Conservation (phyloP, 1,140 invertebrate species). For the Thalassaphorura encarpata region DNA sequence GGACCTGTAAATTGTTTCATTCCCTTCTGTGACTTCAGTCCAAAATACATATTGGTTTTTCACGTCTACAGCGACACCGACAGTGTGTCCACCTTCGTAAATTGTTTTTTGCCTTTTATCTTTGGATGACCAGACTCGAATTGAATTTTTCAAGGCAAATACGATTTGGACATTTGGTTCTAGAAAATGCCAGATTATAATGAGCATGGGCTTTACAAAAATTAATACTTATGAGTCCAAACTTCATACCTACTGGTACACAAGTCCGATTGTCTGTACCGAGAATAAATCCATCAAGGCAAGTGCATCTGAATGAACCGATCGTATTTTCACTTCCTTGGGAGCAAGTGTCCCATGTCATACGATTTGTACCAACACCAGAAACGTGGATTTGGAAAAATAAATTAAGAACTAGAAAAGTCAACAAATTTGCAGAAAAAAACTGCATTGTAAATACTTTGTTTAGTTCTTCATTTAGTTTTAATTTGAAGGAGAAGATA, state of each 20-base stretch:
- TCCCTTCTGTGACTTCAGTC: constrained; percentile 54
- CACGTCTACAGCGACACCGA: constrained; percentile 55
- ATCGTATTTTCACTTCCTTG: constrained; percentile 69
- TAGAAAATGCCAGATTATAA: background rate
- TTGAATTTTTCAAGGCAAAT: constrained; percentile 19
- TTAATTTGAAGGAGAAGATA: too few relatives aligned
- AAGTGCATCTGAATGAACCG: constrained; percentile 65
- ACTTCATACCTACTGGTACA: constrained; percentile 12
- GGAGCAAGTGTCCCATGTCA: constrained; percentile 61
- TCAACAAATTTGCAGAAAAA: too few relatives aligned
- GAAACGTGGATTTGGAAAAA: too few relatives aligned
- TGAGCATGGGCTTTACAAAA: background rate
- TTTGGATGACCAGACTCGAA: background rate
- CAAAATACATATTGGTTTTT: constrained; percentile 53
- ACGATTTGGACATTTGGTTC: constrained; percentile 5
- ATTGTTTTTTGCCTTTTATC: background rate
- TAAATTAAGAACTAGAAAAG: too few relatives aligned
- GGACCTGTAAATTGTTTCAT: constrained; percentile 53
- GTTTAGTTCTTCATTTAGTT: too few relatives aligned
- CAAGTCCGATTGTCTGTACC: constrained; percentile 18
- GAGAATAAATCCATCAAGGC: constrained; percentile 54
- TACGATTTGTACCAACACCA: too few relatives aligned
- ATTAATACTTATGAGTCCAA: background rate
- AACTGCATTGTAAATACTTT: too few relatives aligned
- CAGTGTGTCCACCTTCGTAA: constrained; percentile 41